Evolutionary conservation across 2,113 vertebrate species (phyloP), one percentile per base, ranked within the genome.

Genomic region (Crotalus viridis): DNA sequence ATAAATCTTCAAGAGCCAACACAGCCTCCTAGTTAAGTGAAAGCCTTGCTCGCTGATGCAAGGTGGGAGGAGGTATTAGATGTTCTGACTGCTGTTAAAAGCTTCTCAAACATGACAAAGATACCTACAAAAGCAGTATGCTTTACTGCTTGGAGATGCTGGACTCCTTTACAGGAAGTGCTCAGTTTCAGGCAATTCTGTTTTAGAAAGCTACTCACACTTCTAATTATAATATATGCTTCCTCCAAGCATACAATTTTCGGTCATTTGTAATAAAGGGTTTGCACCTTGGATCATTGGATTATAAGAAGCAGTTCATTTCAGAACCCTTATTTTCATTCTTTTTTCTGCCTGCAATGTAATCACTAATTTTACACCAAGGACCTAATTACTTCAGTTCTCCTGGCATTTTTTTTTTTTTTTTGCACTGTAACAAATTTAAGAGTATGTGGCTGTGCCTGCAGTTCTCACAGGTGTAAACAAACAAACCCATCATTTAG

Each of bases 331-430:
- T 93, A 69, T 89, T 94, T 96, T 88, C 69, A 87, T 91, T 39
- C 94, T 94, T 91, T 7, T 92, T 54, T 46, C 0, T 15, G 46
- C 39, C 88, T 95, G 81, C 12, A 90, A 85, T 91, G 59, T 92
- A 93, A 52, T 39, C 28, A 91, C 88, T 95, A 94, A 95, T 94
- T 95, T 94, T 93, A 91, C 8, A 94, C 87, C 0, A 28, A 95
- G 28, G 90, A 94, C 93, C 96, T 90, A 93, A 94, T 96, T 97
- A 94, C 88, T 89, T 96, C 93, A 92, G 64, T 57, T 94, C 90
- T 61, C 74, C 92, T 93, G 93, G 69, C 86, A 94, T 95, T 95
- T 95, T 85, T 95, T 13, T 24, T 95, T 61, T 51, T 46, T 46
- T 46, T 46, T 46, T 46, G 55, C 91, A 26, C 48, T 92, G 93